Evolutionary conservation across 2,113 vertebrate species (phyloP).

Genomic region (Columba livia): DNA sequence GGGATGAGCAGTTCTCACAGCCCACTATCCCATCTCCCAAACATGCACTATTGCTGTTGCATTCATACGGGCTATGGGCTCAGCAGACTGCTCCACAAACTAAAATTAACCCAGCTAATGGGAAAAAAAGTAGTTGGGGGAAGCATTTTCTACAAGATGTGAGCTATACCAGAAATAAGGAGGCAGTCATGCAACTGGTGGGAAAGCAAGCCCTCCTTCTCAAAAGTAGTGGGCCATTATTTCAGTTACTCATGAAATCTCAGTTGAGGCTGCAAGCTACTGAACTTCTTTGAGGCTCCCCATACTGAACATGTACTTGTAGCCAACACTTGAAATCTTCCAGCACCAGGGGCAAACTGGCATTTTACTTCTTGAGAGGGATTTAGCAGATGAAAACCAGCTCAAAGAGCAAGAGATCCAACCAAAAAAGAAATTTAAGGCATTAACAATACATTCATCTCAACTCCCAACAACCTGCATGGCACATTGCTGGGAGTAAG

Average conservation of each 20-base stretch:
- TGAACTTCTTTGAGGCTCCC: neutral
- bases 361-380: neutral
- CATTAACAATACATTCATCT: constrained; percentile 26
- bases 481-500: neutral
- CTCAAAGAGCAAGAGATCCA: neutral
- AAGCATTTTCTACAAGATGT: neutral
- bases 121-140: neutral
- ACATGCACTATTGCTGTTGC: neutral
- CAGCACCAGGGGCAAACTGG: neutral
- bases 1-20: neutral
- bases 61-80: neutral
- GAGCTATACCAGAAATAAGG: neutral
- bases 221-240: neutral
- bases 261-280: neutral
- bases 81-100: neutral
- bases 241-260: neutral
- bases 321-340: neutral
- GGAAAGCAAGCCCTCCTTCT: neutral
- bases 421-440: neutral
- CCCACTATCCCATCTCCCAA: neutral
- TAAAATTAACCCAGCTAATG: neutral
- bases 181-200: neutral
- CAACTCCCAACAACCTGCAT: neutral
- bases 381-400: neutral
- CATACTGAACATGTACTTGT: neutral